phyloP scores from a whole-genome alignment of 2,888 invertebrate species.

The Synergus gifuensis region DNA sequence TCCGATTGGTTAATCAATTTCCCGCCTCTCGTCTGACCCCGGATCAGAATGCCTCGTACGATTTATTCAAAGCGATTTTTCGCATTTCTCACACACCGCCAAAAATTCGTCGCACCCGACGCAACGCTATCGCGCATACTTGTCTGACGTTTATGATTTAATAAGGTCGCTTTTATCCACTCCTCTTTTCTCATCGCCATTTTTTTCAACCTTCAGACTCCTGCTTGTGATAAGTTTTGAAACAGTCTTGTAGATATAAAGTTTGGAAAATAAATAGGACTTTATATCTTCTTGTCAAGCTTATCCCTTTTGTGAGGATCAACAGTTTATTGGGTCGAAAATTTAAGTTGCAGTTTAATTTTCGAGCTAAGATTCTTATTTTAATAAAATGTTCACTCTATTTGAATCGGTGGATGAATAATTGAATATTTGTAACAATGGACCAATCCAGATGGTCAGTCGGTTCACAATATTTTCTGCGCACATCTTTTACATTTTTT shows the following conservation, averaged over 20 bases:
- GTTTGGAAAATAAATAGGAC: background rate
- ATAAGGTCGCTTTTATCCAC: slow-evolving; percentile 52
- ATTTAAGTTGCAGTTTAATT: background rate
- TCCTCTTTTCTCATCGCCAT: background rate
- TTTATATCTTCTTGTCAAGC: background rate
- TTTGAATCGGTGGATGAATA: too few species aligned
- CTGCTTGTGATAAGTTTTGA: slow-evolving; percentile 1
- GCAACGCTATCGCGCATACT: slow-evolving; percentile 40
- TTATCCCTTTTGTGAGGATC: background rate
- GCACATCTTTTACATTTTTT: background rate
- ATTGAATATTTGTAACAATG: background rate
- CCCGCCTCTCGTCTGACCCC: slow-evolving; percentile 53
- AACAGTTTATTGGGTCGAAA: background rate
- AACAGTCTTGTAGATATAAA: background rate
- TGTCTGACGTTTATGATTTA: slow-evolving; percentile 53
- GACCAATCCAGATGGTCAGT: background rate
- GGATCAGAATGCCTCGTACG: slow-evolving; percentile 57
- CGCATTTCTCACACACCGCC: slow-evolving; percentile 61
- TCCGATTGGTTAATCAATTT: slow-evolving; percentile 46
- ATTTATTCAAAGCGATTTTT: slow-evolving; percentile 66
- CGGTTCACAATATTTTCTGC: background rate
- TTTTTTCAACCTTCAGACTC: background rate
- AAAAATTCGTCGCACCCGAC: slow-evolving; percentile 28
- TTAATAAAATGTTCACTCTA: too few species aligned
- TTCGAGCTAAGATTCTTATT: too few species aligned